Base-by-base conservation (phyloP, 2,888 invertebrate species). In the Prionchulus punctatus region DNA sequence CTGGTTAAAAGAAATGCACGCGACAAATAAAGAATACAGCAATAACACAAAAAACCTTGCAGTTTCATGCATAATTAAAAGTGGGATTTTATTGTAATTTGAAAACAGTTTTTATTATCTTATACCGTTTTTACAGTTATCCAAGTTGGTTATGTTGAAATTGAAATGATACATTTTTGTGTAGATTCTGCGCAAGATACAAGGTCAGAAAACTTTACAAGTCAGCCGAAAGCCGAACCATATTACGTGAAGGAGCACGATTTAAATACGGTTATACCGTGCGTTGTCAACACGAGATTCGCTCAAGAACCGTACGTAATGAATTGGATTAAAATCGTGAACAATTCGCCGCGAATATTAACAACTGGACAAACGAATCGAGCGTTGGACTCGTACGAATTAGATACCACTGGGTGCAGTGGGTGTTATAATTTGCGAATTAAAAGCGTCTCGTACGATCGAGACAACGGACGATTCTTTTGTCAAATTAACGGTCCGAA, bases 351-450 rank as follows among this genome's bases (percentile, higher is more conserved):
- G 21, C 28, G 50, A 2, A 55, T 55, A 23, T 25, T 55, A 2
- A 49, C 50, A 2, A 53, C 21, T 3, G 50, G 30, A 3, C 2
- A n/a, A 2, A 31, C 53, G 3, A 55, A 55, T 43, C 28, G 49
- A n/a, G 3, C 4, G 36, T 26, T 26, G 2, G 30, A 25, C 4
- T 4, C 7, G 1, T 61, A 61, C 47, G 57, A 59, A 28, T 54
- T 66, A 43, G 49, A 60, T 4, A 58, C 58, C 42, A 62, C 62
- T 55, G 50, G 58, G 7, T 48, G 55, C 42, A 57, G 62, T 60
- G 90, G 91, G 58, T 80, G 81, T 43, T 92, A 90, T 77, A 89
- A 91, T 75, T 78, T 92, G 66, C 79, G 84, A 72, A 88, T 92
- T 67, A 80, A 82, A 62, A 86, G 86, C 71, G 86, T 89, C 51